These are phyloP conservation scores for Steatocranus sp. DNA, from an alignment of 2,797 vertebrate genomes.

Conservation along the genomic window DNA sequence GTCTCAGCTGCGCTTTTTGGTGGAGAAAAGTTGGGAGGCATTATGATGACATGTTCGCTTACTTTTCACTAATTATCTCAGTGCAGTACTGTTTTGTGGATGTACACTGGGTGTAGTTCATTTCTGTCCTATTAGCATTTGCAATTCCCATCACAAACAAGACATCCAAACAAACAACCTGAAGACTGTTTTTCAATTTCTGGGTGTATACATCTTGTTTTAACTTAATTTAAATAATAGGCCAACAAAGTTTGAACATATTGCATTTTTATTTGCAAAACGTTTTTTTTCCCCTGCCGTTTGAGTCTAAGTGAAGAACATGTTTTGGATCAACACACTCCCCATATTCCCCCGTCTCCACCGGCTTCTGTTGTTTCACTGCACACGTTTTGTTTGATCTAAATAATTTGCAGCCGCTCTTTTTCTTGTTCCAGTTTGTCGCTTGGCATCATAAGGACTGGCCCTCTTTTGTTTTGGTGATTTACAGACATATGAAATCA, in stretches of 20 bases:
- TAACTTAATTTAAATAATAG: background rate
- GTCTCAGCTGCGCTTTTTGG: background rate
- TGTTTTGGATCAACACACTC: background rate
- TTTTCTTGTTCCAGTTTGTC: background rate
- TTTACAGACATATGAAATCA: conserved; percentile 10
- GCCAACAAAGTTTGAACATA: background rate
- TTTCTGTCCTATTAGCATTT: background rate
- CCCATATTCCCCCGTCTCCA: background rate
- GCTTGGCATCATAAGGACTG: background rate
- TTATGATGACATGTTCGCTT: background rate
- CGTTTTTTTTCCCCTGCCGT: fast-evolving
- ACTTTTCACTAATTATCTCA: background rate
- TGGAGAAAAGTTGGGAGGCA: background rate
- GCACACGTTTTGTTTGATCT: background rate
- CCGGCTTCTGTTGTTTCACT: background rate
- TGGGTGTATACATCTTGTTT: background rate
- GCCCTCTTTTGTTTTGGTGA: background rate
- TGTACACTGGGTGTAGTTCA: background rate
- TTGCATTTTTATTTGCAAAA: background rate
- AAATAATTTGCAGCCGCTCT: conserved; percentile 2
- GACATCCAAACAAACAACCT: background rate
- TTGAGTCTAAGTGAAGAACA: background rate
- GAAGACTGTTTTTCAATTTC: background rate
- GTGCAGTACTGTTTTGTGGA: background rate
- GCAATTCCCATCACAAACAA: background rate